Percentiles rank a stretch among this genome's conserved stretches.
These are phyloP conservation scores for Noctua janthe DNA, from an alignment of 2,888 invertebrate species.

Conservation along the genomic window DNA sequence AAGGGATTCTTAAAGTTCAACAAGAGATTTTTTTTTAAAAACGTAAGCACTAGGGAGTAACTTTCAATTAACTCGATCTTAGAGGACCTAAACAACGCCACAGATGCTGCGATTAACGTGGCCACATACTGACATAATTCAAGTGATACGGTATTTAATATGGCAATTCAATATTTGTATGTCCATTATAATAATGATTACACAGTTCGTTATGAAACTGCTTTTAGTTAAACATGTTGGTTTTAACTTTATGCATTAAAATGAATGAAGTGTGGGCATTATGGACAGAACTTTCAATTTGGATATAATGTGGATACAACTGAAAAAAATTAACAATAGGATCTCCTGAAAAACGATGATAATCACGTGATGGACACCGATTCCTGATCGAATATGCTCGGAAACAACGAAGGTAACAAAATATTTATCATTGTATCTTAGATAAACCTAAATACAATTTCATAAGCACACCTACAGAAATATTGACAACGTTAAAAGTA, in stretches of 20 bases:
- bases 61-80: background rate
- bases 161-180: background rate
- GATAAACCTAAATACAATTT: background rate
- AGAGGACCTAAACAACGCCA: background rate
- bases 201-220: background rate
- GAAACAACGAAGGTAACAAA: background rate
- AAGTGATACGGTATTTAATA: background rate
- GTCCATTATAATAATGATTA: background rate
- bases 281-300: constrained; percentile 2
- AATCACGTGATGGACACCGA: background rate
- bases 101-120: no score
- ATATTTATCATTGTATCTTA: background rate
- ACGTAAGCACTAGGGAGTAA: no score
- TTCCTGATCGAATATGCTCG: no score
- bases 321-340: background rate
- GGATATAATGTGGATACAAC: background rate
- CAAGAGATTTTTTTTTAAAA: background rate
- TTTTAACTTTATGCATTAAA: constrained; percentile 3
- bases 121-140: background rate
- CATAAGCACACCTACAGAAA: background rate
- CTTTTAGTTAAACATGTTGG: background rate
- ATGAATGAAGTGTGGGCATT: background rate
- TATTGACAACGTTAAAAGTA: background rate
- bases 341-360: background rate
- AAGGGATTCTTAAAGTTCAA: background rate